Base-by-base conservation (phyloP, 30 jellyfish, hydroid and myxozoan species). In the Pelagia noctiluca region DNA sequence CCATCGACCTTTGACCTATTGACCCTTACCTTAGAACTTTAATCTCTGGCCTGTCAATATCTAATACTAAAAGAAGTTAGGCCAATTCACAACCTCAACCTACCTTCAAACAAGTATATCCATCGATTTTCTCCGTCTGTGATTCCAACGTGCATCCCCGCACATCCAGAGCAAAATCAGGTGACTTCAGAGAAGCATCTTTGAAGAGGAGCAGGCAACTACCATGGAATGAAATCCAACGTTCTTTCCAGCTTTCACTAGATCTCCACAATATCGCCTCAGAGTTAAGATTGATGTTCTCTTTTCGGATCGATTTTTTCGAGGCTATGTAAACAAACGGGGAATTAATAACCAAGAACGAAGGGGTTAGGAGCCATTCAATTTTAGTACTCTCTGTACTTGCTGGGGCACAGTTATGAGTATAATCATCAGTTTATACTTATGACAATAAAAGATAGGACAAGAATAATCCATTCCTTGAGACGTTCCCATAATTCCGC, bases 141-240 rank as follows among this genome's bases (percentile, higher is more conserved):
- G 68, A 38, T 37, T 80, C 91, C 67, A 82, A 38, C 24, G 46
- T 32, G 46, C 92, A 68, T 30, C 62, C 74, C 3, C 92, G 80
- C 13, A 82, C 75, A 57, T 82, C 92, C 31, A 82, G 65, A 7
- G 92, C 92, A 28, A 82, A 69, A 49, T 82, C 92, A 11, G 92
- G 80, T 2, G 86, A 67, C 3, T 38, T 62, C 46, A 22, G 57
- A 4, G 25, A 32, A 8, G 92, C n/a, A 63, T 82, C 85, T 29
- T 82, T 82, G 72, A 28, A 82, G 60, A 82, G 62, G 0, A 82
- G 60, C 54, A 82, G 73, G 34, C 92, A 82, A 22, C 57, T 71
- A 1, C 63, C 80, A 23, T 34, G 37, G 63, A 82, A 5, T 18
- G 83, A 28, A 25, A 50, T 66, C 86, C 80, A 82, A 21, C 92